Base-by-base conservation (phyloP, 2,888 invertebrate genomes). In the Orthosia incerta region DNA sequence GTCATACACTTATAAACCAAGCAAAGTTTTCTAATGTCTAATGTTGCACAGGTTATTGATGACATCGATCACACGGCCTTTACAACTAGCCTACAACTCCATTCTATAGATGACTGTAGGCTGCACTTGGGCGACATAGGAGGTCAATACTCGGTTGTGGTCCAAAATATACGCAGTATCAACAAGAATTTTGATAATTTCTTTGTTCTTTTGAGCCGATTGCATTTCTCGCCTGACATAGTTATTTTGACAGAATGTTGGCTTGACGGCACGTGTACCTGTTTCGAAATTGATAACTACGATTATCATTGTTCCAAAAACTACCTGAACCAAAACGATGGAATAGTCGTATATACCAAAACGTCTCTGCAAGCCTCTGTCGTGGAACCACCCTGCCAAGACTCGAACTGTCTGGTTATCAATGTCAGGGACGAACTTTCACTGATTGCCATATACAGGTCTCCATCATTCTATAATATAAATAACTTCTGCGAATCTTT, bases 301-400 rank as follows among this genome's bases (percentile, higher is more conserved):
- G 26, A 31, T 31, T 26, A 60, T 48, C 46, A 71, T 16, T 63
- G 3, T 15, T 71, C 71, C 0, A 76, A 67, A 64, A 59, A 4
- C 4, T 60, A 60, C 50, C 15, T 71, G 3, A 76, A 76, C 15
- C 67, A 71, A 63, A 76, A 71, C 53, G 74, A 74, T 46, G 76
- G 76, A 3, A 67, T 76, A 5, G 59, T 66, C 15, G 57, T 71
- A 3, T 75, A 56, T 48, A 26, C 23, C 4, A 31, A 71, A 18
- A 26, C 56, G 5, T 46, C 39, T 39, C 50, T 71, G 0, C 61
- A 31, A 4, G 53, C 15, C 11, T 23, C 57, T 15, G 20, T 76
- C 16, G 13, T 56, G 18, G 71, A 76, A 67, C 63, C 71, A 23
- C 7, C 48, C 2, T 63, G 57, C 51, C 50, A 59, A 12, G 63